Percentiles rank a stretch among this genome's conserved stretches.
phyloP scores from a whole-genome alignment of 1,140 invertebrate genomes.

The Musca domestica region DNA sequence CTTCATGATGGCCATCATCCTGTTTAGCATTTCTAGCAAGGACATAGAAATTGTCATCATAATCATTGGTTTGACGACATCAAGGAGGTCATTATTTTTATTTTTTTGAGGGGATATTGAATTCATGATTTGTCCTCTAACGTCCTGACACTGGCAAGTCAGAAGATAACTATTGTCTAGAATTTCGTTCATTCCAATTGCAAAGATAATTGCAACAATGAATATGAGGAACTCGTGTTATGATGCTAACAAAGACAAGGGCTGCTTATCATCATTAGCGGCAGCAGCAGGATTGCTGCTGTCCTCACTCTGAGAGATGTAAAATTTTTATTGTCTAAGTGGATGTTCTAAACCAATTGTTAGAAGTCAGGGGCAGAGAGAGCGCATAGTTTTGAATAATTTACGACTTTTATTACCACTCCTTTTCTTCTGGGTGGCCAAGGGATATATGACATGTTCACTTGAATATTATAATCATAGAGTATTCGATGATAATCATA shows the following conservation, averaged over 20 bases:
- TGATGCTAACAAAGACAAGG: too few species aligned
- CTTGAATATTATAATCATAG: too few species aligned
- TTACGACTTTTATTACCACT: neutral
- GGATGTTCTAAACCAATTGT: slow-evolving; percentile 7
- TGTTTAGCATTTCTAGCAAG: too few species aligned
- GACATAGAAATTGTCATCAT: neutral
- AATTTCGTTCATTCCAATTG: neutral
- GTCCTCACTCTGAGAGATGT: neutral
- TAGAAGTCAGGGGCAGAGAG: neutral
- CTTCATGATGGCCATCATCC: too few species aligned
- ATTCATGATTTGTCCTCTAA: neutral
- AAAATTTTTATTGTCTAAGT: slow-evolving; percentile 10
- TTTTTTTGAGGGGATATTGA: neutral
- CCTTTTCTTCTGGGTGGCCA: neutral
- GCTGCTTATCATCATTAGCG: neutral
- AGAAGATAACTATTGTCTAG: neutral
- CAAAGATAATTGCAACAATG: slow-evolving; percentile 11
- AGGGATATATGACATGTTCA: too few species aligned
- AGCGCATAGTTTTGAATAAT: slow-evolving; percentile 10
- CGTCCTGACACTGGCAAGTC: too few species aligned
- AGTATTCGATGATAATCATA: neutral
- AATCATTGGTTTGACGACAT: neutral
- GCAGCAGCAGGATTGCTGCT: neutral
- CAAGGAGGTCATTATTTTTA: neutral
- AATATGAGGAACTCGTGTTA: slow-evolving; percentile 5